Percentiles rank a stretch among this genome's conserved stretches.
Evolutionary conservation across 2,797 vertebrate species (phyloP).

Genomic region (Lepidocolaptes lacrymiger): DNA sequence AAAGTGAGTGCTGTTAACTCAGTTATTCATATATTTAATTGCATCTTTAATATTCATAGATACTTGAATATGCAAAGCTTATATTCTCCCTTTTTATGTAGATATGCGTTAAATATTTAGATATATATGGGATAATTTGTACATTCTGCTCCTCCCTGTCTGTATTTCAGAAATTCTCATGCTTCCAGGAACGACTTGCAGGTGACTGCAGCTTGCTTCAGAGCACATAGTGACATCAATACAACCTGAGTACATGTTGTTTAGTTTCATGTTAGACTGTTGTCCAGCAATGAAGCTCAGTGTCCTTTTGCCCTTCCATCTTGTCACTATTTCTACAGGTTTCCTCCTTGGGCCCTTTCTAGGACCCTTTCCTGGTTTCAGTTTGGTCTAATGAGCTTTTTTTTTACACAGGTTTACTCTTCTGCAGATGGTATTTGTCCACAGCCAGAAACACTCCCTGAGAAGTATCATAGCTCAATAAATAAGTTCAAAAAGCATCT

Average conservation of each 20-base stretch:
- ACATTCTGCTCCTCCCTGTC: background rate
- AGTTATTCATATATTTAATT: background rate
- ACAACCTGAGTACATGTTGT: background rate
- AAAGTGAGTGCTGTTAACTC: background rate
- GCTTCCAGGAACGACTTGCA: background rate
- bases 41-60: background rate
- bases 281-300: background rate
- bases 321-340: background rate
- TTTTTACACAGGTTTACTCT: constrained; percentile 68
- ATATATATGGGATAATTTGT: background rate
- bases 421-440: constrained; percentile 75
- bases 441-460: constrained; percentile 69
- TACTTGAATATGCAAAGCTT: background rate
- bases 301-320: constrained; percentile 6
- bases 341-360: constrained; percentile 18
- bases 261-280: constrained; percentile 35
- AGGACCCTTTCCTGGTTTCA: constrained; percentile 49
- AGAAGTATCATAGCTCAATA: constrained; percentile 67
- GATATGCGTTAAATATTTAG: background rate
- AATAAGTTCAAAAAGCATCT: constrained; percentile 70
- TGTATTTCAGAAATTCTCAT: background rate
- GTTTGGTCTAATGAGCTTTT: constrained; percentile 67
- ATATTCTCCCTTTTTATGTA: background rate
- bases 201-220: background rate
- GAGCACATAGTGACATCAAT: background rate